Evolutionary conservation across 2,888 invertebrate genomes (phyloP).

Genomic region (Neoascia interrupta): DNA sequence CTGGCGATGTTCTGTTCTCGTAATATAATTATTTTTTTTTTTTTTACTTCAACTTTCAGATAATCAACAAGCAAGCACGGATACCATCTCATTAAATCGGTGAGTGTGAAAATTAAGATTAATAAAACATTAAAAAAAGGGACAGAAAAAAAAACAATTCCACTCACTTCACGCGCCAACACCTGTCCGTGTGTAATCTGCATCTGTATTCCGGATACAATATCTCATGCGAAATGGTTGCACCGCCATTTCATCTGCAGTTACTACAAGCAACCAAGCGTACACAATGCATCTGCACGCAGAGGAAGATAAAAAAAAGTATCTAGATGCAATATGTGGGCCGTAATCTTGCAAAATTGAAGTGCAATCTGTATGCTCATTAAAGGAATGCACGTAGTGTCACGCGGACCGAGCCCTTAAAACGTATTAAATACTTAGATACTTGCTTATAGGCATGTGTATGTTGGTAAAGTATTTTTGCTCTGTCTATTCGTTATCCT

Average conservation of each 20-base stretch:
- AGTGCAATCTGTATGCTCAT: slow-evolving; percentile 68
- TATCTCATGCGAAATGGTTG: slow-evolving; percentile 54
- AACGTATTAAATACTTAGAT: slow-evolving; percentile 25
- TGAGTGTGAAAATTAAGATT: slow-evolving; percentile 65
- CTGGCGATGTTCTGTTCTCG: too few species aligned
- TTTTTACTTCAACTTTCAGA: slow-evolving; percentile 46
- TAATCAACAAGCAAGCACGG: slow-evolving; percentile 60
- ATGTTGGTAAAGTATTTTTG: slow-evolving; percentile 7
- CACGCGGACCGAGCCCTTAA: slow-evolving; percentile 33
- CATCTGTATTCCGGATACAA: slow-evolving; percentile 54
- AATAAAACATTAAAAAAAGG: slow-evolving; percentile 25
- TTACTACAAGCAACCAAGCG: slow-evolving; percentile 37
- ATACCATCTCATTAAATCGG: slow-evolving; percentile 62
- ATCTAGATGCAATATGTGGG: slow-evolving; percentile 25
- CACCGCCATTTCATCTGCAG: slow-evolving; percentile 44
- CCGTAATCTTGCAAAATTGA: slow-evolving; percentile 62
- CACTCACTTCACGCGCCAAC: slow-evolving; percentile 67
- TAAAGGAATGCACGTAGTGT: slow-evolving; percentile 51
- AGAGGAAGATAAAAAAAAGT: background rate
- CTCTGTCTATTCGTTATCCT: slow-evolving; percentile 48
- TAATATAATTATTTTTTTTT: slow-evolving; percentile 23
- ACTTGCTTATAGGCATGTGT: background rate
- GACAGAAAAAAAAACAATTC: slow-evolving; percentile 42
- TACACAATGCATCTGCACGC: background rate
- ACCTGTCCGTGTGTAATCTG: slow-evolving; percentile 58